Percentiles rank a stretch among this genome's conserved stretches.
These are phyloP conservation scores for Gouania willdenowi DNA, from an alignment of 2,797 vertebrate species.

Conservation along the genomic window DNA sequence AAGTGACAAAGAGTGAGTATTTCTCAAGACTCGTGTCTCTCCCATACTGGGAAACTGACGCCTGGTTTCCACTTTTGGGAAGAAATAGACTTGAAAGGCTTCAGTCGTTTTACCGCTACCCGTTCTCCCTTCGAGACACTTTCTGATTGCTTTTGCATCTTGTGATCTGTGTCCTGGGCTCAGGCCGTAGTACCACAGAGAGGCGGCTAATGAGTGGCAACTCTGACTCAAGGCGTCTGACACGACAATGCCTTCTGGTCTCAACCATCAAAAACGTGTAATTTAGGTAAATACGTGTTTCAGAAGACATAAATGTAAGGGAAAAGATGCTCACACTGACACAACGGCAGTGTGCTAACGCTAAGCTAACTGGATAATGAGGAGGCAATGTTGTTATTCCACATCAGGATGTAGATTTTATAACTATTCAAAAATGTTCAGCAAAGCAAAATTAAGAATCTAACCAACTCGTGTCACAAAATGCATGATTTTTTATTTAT, in stretches of 20 bases:
- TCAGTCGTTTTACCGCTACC: constrained; percentile 28
- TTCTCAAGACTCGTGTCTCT: constrained; percentile 43
- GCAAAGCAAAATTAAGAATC: no score
- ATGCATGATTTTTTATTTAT: no score
- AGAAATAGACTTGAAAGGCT: constrained; percentile 16
- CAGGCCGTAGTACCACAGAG: constrained; percentile 18
- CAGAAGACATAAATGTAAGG: not conserved
- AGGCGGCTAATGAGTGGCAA: constrained; percentile 35
- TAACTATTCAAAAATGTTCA: no score
- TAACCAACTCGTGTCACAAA: no score
- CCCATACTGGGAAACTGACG: constrained; percentile 44
- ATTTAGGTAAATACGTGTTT: not conserved
- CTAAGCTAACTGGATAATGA: not conserved
- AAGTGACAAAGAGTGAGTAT: constrained; percentile 41
- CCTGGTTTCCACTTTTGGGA: constrained; percentile 44
- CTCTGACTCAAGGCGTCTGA: constrained; percentile 20
- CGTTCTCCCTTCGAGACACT: constrained; percentile 21
- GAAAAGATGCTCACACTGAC: not conserved
- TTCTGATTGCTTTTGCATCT: constrained; percentile 27
- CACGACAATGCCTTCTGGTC: constrained; percentile 3
- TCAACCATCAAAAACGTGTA: constrained; percentile 2
- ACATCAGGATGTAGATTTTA: no score
- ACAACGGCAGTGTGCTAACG: not conserved
- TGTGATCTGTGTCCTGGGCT: constrained; percentile 33
- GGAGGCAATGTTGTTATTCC: not conserved